A percentile compares a stretch with the other conserved stretches of the same genome.
phyloP scores from a whole-genome alignment of 2,888 invertebrate species.

The Tetanocera ferruginea region DNA sequence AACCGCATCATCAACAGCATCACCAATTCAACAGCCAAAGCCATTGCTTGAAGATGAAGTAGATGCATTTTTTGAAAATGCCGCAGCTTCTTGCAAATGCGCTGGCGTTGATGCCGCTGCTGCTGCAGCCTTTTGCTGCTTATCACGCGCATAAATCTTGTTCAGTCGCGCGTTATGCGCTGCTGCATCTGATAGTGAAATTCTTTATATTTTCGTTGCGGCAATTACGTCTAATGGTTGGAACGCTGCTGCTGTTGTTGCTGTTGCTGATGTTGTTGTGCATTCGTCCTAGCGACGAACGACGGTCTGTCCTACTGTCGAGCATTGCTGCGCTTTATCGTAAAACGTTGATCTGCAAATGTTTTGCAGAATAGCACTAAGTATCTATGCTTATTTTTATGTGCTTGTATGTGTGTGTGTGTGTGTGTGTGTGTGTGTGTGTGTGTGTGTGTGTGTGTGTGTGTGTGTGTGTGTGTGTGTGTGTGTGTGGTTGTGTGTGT shows the following conservation, averaged over 20 bases:
- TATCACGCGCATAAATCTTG: conserved; percentile 22
- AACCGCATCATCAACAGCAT: neutral
- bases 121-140: conserved; percentile 6
- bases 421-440: neutral
- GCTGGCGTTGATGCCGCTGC: neutral
- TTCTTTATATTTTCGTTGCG: conserved; percentile 30
- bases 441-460: neutral
- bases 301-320: neutral
- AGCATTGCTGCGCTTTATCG: conserved; percentile 5
- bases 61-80: neutral
- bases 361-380: neutral
- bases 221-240: conserved; percentile 29
- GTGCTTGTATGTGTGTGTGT: neutral
- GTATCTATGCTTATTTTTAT: neutral
- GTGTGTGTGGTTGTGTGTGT: neutral
- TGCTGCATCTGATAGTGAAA: conserved; percentile 26
- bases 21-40: conserved; percentile 8
- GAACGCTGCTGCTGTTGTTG: neutral
- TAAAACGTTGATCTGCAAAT: conserved; percentile 25
- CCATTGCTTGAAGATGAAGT: neutral
- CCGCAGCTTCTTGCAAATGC: neutral
- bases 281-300: neutral
- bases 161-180: conserved; percentile 21
- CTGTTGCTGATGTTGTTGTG: neutral
- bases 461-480: neutral